phyloP scores from a whole-genome alignment of 2,888 invertebrate genomes.

The Morpho helenor region DNA sequence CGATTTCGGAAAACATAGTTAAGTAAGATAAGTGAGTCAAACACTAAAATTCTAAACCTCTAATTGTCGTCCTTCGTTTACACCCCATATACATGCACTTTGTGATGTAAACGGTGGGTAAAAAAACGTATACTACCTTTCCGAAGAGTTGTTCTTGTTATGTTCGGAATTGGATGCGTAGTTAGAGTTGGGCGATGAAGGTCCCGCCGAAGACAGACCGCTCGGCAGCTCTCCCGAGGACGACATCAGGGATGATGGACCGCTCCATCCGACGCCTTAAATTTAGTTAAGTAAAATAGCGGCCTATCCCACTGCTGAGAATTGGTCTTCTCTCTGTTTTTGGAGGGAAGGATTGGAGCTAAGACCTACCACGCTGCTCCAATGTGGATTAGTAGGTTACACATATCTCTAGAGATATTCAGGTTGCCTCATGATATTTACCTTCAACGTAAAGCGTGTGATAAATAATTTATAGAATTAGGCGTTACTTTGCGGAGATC shows the following conservation, averaged over 20 bases:
- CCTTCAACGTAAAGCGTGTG: no score
- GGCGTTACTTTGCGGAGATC: no score
- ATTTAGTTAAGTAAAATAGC: no score
- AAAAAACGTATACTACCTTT: constrained; percentile 46
- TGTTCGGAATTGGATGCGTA: constrained; percentile 49
- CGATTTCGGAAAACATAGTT: constrained; percentile 27
- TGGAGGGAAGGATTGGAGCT: no score
- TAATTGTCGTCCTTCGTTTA: constrained; percentile 11
- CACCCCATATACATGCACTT: constrained; percentile 13
- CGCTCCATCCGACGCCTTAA: constrained; percentile 87
- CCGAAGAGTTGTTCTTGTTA: constrained; percentile 39
- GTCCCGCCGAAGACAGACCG: constrained; percentile 85
- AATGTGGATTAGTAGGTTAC: no score
- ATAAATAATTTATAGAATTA: no score
- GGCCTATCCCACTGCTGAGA: no score
- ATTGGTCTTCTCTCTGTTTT: no score
- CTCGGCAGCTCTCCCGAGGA: constrained; percentile 76
- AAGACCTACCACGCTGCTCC: no score
- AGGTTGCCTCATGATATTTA: no score
- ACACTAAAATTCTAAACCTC: constrained; percentile 14
- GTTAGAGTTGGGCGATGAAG: constrained; percentile 88
- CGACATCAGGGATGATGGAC: constrained; percentile 87
- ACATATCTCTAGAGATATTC: no score
- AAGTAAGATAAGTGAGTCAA: constrained; percentile 18
- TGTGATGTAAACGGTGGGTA: not conserved